Conservation (phyloP, 2,888 invertebrate species). For the Pteria penguin region DNA sequence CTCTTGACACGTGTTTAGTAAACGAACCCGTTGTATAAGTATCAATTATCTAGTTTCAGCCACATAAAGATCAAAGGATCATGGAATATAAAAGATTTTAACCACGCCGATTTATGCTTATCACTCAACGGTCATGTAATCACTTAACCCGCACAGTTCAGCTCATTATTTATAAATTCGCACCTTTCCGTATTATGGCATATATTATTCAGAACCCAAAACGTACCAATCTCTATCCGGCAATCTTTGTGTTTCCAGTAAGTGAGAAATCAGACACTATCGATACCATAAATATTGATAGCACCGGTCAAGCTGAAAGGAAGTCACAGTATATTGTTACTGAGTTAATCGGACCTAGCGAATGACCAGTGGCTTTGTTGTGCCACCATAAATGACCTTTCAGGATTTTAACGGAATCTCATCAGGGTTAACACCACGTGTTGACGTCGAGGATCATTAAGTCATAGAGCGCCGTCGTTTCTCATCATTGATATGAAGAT, state of each 20-base stretch:
- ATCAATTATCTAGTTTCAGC: no score
- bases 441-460: conserved; percentile 24
- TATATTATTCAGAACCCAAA: not conserved
- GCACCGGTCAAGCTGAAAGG: not conserved
- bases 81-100: no score
- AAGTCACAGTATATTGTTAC: not conserved
- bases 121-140: no score
- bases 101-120: no score
- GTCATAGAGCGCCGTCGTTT: not conserved
- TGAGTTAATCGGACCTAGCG: not conserved
- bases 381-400: not conserved
- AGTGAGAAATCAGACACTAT: not conserved
- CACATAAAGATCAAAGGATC: no score
- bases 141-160: no score
- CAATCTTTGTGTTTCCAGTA: not conserved
- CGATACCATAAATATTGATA: not conserved
- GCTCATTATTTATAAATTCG: no score
- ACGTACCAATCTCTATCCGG: not conserved
- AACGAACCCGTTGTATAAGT: no score
- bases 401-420: conserved; percentile 8
- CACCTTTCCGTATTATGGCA: not conserved
- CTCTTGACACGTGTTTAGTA: no score
- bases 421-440: conserved; percentile 16
- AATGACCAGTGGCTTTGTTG: not conserved
- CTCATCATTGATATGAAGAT: not conserved